phyloP scores from a whole-genome alignment of 2,888 invertebrate species.

The Parascotia fuliginaria region DNA sequence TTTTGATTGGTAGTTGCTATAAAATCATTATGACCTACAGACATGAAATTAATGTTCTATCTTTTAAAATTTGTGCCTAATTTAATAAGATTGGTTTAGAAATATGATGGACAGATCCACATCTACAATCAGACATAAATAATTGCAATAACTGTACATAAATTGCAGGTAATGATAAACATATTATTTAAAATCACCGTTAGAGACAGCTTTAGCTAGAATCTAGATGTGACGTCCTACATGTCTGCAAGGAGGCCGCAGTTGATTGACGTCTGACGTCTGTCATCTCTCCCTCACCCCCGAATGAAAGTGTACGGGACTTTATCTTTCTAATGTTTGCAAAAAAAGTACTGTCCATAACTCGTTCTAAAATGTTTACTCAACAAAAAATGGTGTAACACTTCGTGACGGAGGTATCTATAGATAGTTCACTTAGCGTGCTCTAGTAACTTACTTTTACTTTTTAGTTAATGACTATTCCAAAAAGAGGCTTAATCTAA shows the following conservation, averaged over 20 bases:
- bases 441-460: conserved; percentile 27
- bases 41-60: too few relatives aligned
- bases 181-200: conserved; percentile 28
- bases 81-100: too few relatives aligned
- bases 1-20: too few relatives aligned
- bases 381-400: conserved; percentile 39
- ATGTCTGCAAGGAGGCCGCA: conserved; percentile 32
- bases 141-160: conserved; percentile 30
- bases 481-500: not conserved
- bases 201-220: conserved; percentile 15
- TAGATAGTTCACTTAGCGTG: conserved; percentile 16
- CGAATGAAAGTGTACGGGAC: conserved; percentile 64
- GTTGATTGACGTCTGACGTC: conserved; percentile 44
- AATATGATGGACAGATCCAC: not conserved
- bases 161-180: conserved; percentile 13
- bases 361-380: conserved; percentile 36
- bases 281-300: conserved; percentile 18
- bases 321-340: conserved; percentile 42
- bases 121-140: conserved; percentile 6
- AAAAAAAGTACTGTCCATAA: conserved; percentile 36
- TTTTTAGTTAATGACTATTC: not conserved
- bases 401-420: conserved; percentile 26
- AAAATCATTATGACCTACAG: too few relatives aligned
- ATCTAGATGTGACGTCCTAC: conserved; percentile 26
- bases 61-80: too few relatives aligned